Evolutionary conservation across 2,113 vertebrate genomes (phyloP).

Genomic region (Ciconia stormi): DNA sequence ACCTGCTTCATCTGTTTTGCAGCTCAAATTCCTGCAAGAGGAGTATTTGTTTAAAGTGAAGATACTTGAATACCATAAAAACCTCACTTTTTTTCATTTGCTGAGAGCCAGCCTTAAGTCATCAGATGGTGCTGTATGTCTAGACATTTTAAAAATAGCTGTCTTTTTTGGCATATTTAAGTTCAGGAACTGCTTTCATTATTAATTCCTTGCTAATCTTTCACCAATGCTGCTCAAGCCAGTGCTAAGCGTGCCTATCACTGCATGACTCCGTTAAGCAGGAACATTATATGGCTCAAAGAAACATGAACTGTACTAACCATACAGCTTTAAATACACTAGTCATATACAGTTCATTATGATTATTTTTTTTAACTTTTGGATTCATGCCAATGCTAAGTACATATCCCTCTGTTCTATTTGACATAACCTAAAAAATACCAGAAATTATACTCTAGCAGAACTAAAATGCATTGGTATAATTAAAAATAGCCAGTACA

Average conservation of each 20-base stretch:
- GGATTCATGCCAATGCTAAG: not conserved
- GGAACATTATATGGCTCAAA: not conserved
- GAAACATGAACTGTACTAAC: not conserved
- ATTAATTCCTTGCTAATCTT: slow-evolving; percentile 43
- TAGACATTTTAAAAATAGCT: slow-evolving; percentile 54
- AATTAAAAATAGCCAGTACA: not conserved
- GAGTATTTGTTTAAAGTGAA: not conserved
- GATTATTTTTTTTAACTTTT: not conserved
- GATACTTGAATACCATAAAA: not conserved
- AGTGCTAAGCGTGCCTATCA: not conserved
- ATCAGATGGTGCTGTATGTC: not conserved
- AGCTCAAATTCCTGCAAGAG: not conserved
- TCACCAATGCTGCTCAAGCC: not conserved
- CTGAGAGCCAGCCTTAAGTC: not conserved
- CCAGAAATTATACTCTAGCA: not conserved
- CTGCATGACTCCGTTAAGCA: not conserved
- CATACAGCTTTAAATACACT: not conserved
- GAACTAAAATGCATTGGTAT: not conserved
- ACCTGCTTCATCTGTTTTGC: not conserved
- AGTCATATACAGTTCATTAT: not conserved
- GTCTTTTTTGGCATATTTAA: not conserved
- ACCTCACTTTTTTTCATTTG: not conserved
- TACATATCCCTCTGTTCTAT: not conserved
- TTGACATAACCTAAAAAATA: not conserved
- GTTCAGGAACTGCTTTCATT: slow-evolving; percentile 38